phyloP scores from a whole-genome alignment of 2,113 vertebrate genomes.

The Anhinga anhinga region DNA sequence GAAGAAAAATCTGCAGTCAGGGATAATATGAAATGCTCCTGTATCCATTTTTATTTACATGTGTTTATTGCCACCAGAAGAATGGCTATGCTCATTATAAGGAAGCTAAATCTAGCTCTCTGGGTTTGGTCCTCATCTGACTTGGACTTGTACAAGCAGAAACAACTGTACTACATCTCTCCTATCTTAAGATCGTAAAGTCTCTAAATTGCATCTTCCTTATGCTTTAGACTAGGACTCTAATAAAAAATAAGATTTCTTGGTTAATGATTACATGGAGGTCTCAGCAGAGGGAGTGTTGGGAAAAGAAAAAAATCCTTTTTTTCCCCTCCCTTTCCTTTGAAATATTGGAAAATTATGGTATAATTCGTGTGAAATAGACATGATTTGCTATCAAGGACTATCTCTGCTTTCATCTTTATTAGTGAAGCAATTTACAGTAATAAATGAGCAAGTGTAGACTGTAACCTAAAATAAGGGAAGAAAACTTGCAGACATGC shows the following conservation, averaged over 20 bases:
- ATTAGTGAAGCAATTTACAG: not conserved
- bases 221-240: not conserved
- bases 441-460: not conserved
- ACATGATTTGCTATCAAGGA: not conserved
- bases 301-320: accelerated
- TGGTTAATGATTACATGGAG: not conserved
- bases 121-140: not conserved
- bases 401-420: not conserved
- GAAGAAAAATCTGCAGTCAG: not conserved
- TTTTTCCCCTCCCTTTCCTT: not conserved
- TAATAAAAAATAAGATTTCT: not conserved
- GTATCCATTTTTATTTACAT: not conserved
- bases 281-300: not conserved
- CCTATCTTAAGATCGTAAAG: not conserved
- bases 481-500: not conserved
- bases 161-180: not conserved
- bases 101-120: not conserved
- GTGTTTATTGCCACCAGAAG: not conserved
- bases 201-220: not conserved
- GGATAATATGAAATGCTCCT: not conserved
- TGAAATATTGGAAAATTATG: not conserved
- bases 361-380: not conserved
- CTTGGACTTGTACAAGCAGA: not conserved
- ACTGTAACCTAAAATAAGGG: not conserved
- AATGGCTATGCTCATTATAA: not conserved